Base-by-base conservation (phyloP, 2,797 vertebrate genomes). In the Pipistrellus kuhlii region DNA sequence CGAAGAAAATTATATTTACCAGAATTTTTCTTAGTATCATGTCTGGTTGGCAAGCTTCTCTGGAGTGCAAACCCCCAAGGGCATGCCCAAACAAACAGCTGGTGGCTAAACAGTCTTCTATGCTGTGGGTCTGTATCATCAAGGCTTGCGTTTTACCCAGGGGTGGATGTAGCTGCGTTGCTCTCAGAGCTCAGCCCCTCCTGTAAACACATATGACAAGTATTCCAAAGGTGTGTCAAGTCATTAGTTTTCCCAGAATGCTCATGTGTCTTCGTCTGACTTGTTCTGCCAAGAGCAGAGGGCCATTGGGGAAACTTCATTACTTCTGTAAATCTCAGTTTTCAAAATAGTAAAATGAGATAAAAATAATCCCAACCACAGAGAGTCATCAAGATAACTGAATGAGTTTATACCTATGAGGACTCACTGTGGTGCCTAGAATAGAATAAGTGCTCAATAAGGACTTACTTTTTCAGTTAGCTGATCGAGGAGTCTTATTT, bases 1-100 rank as follows among this genome's bases (percentile, higher is more conserved):
- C 18, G 12, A 7, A 83, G 51, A 92, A 85, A 71, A 55, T 66
- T 66, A 62, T 69, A 85, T 92, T 85, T 78, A 83, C 30, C 51
- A 68, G 51, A 78, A 77, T 46, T 86, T 93, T 62, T 68, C 41
- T 89, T 57, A 46, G 11, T 81, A 21, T 73, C 25, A 21, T 88
- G 38, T 21, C 25, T 91, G 55, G 5, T 30, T 76, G 78, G 35
- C 17, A 95, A 78, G 23, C 38, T 75, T 27, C 21, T 35, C 35
- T 5, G 0, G 3, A 14, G 14, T 18, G 32, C 77, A 82, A 84
- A 53, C 5, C 23, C 41, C 53, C 55, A 82, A 59, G 38, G 53
- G 8, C 44, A 12, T 10, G n/a, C 48, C 59, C 87, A 91, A 69
- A 27, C 21, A 78, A 82, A 84, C 12, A 62, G 48, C 32, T 75